These are phyloP conservation scores for Oryctes rhinoceros DNA, from an alignment of 1,140 invertebrate species.

Conservation along the genomic window DNA sequence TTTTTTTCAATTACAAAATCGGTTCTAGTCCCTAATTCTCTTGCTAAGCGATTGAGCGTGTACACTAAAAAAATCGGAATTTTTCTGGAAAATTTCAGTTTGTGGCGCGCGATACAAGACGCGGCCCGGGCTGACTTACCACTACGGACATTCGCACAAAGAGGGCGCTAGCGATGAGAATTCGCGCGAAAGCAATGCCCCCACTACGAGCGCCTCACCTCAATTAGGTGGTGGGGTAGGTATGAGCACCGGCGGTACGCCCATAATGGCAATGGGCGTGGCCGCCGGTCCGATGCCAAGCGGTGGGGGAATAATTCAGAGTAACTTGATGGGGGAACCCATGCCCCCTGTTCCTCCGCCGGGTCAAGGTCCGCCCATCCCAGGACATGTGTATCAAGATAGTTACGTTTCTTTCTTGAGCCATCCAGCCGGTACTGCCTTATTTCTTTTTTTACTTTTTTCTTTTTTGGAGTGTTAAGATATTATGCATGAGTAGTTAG, in stretches of 20 bases:
- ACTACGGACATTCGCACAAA: slow-evolving; percentile 96
- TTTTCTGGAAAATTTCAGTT: slow-evolving; percentile 71
- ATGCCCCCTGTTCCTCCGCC: slow-evolving; percentile 49
- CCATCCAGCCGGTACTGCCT: slow-evolving; percentile 65
- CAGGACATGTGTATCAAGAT: slow-evolving; percentile 69
- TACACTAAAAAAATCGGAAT: slow-evolving; percentile 46
- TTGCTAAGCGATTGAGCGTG: slow-evolving; percentile 51
- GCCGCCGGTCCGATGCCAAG: slow-evolving; percentile 30
- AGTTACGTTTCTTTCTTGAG: slow-evolving; percentile 76
- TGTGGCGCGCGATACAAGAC: slow-evolving; percentile 98
- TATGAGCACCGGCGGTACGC: slow-evolving; percentile 53
- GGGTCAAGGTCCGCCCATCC: slow-evolving; percentile 57
- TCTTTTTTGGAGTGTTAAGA: slow-evolving; percentile 45
- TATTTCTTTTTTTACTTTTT: slow-evolving; percentile 55
- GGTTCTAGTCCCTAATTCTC: slow-evolving; percentile 57
- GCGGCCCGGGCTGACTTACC: slow-evolving; percentile 94
- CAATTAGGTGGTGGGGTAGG: slow-evolving; percentile 56
- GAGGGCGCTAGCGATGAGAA: slow-evolving; percentile 66
- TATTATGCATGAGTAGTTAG: slow-evolving; percentile 46
- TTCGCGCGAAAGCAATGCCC: slow-evolving; percentile 60
- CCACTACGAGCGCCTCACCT: slow-evolving; percentile 58
- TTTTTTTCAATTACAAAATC: slow-evolving; percentile 44
- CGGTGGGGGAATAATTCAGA: slow-evolving; percentile 41
- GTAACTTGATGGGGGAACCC: slow-evolving; percentile 49
- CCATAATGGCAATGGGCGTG: slow-evolving; percentile 45